Conservation (phyloP, 2,888 invertebrate genomes). For the Biston betularia region DNA sequence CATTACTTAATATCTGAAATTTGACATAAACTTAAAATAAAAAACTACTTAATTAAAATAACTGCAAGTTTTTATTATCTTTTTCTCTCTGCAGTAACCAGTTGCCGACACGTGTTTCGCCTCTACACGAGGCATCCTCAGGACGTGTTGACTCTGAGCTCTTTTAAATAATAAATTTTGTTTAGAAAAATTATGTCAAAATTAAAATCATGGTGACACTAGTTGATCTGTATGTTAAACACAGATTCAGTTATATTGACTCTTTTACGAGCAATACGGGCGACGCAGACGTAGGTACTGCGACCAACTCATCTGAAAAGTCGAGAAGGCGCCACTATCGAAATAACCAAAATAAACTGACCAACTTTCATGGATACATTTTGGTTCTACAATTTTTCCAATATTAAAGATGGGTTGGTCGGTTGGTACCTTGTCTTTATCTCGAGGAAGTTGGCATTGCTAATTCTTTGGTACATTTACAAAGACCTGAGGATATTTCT, state of each 20-base stretch:
- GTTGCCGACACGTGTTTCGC: too few relatives aligned
- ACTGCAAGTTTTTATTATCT: too few relatives aligned
- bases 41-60: too few relatives aligned
- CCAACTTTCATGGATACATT: background rate
- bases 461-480: constrained; percentile 14
- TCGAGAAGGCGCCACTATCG: background rate
- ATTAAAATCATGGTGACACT: constrained; percentile 4
- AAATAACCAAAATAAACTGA: background rate
- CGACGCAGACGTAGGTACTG: background rate
- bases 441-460: constrained; percentile 21
- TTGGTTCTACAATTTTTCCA: background rate
- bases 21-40: too few relatives aligned
- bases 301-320: background rate
- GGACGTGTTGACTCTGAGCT: too few relatives aligned
- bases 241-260: constrained; percentile 18
- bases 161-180: too few relatives aligned
- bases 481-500: background rate
- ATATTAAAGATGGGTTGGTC: background rate
- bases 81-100: too few relatives aligned
- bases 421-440: constrained; percentile 12
- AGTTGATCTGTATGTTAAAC: constrained; percentile 16
- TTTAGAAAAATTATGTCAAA: background rate
- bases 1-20: too few relatives aligned
- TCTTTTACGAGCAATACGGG: constrained; percentile 25
- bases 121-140: too few relatives aligned